Conservation (phyloP, 2,113 vertebrate genomes). For the Bos javanicus region DNA sequence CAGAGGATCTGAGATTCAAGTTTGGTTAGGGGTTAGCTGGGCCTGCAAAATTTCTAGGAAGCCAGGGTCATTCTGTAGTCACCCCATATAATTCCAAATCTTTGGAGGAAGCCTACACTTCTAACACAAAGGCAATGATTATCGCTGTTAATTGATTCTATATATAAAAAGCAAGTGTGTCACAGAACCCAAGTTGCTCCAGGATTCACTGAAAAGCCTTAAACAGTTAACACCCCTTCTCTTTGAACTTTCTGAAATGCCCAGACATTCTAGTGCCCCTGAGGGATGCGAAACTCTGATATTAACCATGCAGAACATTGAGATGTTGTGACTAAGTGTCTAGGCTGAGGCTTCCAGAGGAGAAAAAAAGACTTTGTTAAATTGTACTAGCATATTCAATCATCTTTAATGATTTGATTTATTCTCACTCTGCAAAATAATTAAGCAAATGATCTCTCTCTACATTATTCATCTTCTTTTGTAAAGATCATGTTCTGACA, state of each 20-base stretch:
- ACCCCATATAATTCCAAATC: neutral
- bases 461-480: neutral
- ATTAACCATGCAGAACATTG: neutral
- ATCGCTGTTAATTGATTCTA: neutral
- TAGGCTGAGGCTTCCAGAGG: neutral
- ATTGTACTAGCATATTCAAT: neutral
- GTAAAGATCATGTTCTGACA: neutral
- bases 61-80: neutral
- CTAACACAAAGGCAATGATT: neutral
- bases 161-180: neutral
- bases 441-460: constrained; percentile 23
- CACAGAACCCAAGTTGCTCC: neutral
- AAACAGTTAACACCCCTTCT: neutral
- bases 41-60: neutral
- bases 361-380: neutral
- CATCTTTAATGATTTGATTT: neutral
- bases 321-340: neutral
- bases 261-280: neutral
- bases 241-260: neutral
- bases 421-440: constrained; percentile 27
- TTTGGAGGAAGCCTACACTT: neutral
- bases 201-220: neutral
- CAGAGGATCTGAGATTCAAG: neutral
- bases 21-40: neutral
- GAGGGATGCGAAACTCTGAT: neutral